phyloP scores from a whole-genome alignment of 2,888 invertebrate species.

The Thymelicus acteon region DNA sequence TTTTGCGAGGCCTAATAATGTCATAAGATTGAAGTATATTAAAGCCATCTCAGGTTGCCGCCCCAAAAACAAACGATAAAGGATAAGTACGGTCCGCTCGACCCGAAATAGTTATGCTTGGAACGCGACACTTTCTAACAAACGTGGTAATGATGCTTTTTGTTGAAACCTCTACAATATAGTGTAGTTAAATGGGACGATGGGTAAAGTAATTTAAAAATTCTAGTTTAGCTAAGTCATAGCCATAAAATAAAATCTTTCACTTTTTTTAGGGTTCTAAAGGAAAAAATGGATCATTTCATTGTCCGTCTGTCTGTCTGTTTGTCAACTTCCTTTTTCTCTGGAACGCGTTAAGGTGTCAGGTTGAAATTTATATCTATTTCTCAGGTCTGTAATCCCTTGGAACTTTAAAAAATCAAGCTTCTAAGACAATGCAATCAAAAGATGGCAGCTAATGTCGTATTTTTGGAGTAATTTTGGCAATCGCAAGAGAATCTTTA shows the following conservation, averaged over 20 bases:
- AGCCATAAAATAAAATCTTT: background rate
- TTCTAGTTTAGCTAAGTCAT: background rate
- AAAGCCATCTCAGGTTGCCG: conserved; percentile 31
- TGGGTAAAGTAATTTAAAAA: conserved; percentile 3
- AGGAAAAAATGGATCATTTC: no score
- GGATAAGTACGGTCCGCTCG: conserved; percentile 36
- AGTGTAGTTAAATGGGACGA: conserved; percentile 6
- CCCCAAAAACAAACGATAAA: conserved; percentile 37
- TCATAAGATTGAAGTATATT: conserved; percentile 33
- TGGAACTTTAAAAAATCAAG: no score
- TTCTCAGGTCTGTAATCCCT: no score
- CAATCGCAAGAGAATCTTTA: no score
- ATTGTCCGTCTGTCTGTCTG: no score
- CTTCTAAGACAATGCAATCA: no score
- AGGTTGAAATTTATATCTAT: no score
- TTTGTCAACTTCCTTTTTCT: no score
- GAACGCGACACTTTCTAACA: conserved; percentile 34
- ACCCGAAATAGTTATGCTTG: conserved; percentile 34
- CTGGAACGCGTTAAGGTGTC: no score
- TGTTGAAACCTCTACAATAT: conserved; percentile 11
- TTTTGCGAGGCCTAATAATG: conserved; percentile 23
- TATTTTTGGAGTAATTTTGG: no score
- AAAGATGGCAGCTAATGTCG: no score
- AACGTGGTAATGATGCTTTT: conserved; percentile 32
- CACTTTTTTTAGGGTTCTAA: no score